Percentiles rank a stretch among this genome's conserved stretches.
phyloP scores from a whole-genome alignment of 2,113 vertebrate genomes.

The Bambusicola thoracicus region DNA sequence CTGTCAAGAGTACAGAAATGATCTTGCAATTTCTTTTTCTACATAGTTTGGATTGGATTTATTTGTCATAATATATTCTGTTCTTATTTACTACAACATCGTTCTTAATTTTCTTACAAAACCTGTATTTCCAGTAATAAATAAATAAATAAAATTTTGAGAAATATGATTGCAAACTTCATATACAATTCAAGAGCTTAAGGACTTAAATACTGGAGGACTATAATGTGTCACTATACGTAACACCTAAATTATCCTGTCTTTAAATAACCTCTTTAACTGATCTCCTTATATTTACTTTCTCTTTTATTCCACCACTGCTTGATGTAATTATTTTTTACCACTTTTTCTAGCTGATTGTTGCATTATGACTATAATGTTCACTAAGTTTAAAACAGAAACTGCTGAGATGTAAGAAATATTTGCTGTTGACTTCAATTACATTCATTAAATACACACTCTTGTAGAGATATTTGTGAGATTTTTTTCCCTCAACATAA shows the following conservation, averaged over 20 bases:
- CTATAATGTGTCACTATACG: background rate
- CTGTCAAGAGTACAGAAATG: background rate
- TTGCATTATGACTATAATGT: background rate
- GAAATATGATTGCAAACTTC: background rate
- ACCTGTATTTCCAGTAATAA: background rate
- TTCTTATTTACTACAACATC: background rate
- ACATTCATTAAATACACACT: background rate
- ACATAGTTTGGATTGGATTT: background rate
- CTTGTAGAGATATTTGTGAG: background rate
- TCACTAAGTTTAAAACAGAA: background rate
- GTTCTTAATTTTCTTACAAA: background rate
- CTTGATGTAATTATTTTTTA: background rate
- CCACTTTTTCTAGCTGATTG: background rate
- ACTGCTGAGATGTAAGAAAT: background rate
- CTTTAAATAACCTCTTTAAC: background rate
- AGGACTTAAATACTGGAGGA: background rate
- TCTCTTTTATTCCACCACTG: background rate
- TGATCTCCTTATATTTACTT: background rate
- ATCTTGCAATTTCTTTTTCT: background rate
- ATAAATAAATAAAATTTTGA: background rate
- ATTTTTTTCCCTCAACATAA: background rate
- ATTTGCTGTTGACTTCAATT: background rate
- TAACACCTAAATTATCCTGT: background rate
- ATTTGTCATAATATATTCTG: background rate
- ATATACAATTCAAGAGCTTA: background rate